These are phyloP conservation scores for Ferrisia virgata DNA, from an alignment of 2,888 invertebrate genomes.

Conservation along the genomic window DNA sequence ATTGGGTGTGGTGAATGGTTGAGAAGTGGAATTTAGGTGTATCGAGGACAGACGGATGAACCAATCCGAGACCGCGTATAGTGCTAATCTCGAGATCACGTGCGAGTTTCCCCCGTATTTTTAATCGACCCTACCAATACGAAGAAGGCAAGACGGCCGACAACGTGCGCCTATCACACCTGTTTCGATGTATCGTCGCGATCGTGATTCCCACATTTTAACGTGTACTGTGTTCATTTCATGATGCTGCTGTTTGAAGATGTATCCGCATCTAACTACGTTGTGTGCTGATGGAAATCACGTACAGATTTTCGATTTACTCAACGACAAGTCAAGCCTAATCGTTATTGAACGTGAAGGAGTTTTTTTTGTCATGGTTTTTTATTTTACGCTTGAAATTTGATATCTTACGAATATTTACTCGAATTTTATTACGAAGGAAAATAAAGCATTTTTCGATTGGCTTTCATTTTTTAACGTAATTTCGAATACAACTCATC, in stretches of 20 bases:
- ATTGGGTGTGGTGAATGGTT: neutral
- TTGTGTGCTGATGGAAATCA: too few species aligned
- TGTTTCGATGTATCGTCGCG: neutral
- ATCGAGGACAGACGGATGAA: neutral
- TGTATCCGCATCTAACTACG: too few species aligned
- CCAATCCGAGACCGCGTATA: neutral
- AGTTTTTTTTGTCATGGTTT: too few species aligned
- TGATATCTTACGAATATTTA: too few species aligned
- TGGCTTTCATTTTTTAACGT: too few species aligned
- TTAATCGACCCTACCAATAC: conserved; percentile 20
- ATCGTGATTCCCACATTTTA: neutral
- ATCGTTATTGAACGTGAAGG: too few species aligned
- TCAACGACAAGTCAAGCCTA: too few species aligned
- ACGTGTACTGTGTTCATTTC: neutral
- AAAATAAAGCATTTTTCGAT: too few species aligned
- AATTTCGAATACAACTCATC: too few species aligned
- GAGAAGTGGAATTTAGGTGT: conserved; percentile 14
- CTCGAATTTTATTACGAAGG: too few species aligned
- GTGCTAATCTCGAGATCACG: conserved; percentile 13
- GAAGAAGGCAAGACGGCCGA: neutral
- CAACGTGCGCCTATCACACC: conserved; percentile 16
- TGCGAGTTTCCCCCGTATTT: conserved; percentile 28
- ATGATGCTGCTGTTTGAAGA: neutral
- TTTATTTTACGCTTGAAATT: too few species aligned
- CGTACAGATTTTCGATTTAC: too few species aligned